These are phyloP conservation scores for Endomychus coccineus DNA, from an alignment of 2,888 invertebrate species.

Conservation along the genomic window DNA sequence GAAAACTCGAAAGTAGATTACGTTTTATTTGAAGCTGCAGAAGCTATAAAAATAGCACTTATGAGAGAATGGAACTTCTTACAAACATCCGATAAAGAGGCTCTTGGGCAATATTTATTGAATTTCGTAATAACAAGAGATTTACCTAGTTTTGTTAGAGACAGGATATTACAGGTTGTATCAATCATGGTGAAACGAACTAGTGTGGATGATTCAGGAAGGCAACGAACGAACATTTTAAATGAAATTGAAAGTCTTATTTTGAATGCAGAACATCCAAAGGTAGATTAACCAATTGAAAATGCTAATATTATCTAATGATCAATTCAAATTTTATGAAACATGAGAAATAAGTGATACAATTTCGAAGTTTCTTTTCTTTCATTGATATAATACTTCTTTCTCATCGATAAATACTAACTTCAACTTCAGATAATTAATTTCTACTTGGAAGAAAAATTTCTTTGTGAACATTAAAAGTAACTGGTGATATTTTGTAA, in stretches of 20 bases:
- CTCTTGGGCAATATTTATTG: conserved; percentile 69
- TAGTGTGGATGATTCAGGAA: conserved; percentile 66
- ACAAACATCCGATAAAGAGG: conserved; percentile 59
- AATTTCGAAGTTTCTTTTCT: too few relatives aligned
- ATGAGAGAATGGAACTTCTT: conserved; percentile 78
- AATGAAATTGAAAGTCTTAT: conserved; percentile 72
- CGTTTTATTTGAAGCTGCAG: conserved; percentile 82
- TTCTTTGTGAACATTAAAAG: too few relatives aligned
- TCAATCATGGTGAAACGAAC: conserved; percentile 83
- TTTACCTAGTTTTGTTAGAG: conserved; percentile 68
- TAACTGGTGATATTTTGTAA: too few relatives aligned
- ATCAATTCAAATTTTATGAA: too few relatives aligned
- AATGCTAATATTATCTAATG: too few relatives aligned
- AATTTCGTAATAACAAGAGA: conserved; percentile 66
- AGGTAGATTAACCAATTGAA: conserved; percentile 51
- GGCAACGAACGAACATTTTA: conserved; percentile 59
- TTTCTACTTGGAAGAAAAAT: too few relatives aligned
- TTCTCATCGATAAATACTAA: too few relatives aligned
- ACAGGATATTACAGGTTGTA: conserved; percentile 66
- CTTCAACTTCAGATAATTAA: too few relatives aligned
- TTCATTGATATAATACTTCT: too few relatives aligned
- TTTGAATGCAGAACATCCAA: conserved; percentile 55
- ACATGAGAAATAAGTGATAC: too few relatives aligned
- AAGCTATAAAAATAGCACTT: conserved; percentile 71
- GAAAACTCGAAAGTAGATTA: conserved; percentile 67